Evolutionary conservation across 2,113 vertebrate genomes (phyloP), one percentile per base, ranked within the genome.

Genomic region (mouse (Mus musculus)): DNA sequence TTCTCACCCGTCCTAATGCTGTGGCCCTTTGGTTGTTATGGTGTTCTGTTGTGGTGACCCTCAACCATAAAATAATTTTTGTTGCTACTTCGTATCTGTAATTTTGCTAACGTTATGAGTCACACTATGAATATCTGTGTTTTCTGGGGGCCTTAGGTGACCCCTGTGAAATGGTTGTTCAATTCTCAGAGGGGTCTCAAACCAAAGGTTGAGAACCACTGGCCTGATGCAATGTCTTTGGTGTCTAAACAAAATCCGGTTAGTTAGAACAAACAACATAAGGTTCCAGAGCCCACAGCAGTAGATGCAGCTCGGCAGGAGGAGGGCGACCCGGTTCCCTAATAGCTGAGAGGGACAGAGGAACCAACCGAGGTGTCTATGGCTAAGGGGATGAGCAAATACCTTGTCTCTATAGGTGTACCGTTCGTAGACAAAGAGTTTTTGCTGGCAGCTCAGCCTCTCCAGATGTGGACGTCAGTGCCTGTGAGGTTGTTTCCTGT

Each of bases 361-460:
- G 36, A 90, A 54, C 65, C 54, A 54, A 54, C 54, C 16, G 52
- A 39, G 36, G 36, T 19, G 4, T 82, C 46, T 24, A 46, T 87
- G 81, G 63, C 92, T 78, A 88, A 65, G 63, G 17, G 28, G 71
- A 76, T 33, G 8, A 59, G 49, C 73, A 61, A 84, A 94, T 30
- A 10, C 78, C 56, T 39, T 63, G 56, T 88, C 78, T 30, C 63
- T 71, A 49, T 90, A 91, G 93, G 95, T 97, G 78, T 94, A 87
- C 63, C 96, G n/a, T 94, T 80, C 84, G 89, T 77, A 94, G 96
- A 97, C 93, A 89, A 89, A 73, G 71, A 56, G 77, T 91, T 36
- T 92, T 90, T 91, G 11, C 52, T 89, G 63, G n/a, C 89, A 75
- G 49, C 85, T 94, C 61, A 82, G 76, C 54, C 76, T 96, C 65